A percentile compares a stretch with the other conserved stretches of the same genome.
Evolutionary conservation across 2,888 invertebrate genomes (phyloP).

Genomic region (Dasypolia templi): DNA sequence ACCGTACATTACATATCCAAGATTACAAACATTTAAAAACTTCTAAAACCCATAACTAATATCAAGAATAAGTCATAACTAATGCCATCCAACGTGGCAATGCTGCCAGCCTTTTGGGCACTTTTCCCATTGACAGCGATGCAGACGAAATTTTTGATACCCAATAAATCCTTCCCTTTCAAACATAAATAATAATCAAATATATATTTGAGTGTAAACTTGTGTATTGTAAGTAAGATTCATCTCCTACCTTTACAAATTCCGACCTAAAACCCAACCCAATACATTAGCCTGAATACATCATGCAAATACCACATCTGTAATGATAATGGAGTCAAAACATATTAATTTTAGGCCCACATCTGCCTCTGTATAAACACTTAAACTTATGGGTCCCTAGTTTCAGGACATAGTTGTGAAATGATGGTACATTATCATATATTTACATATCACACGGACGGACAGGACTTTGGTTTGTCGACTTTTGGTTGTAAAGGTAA

Average conservation of each 20-base stretch:
- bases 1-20: too few species aligned
- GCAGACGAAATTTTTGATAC: too few species aligned
- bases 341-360: slow-evolving; percentile 88
- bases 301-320: slow-evolving; percentile 65
- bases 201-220: too few species aligned
- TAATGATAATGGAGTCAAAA: slow-evolving; percentile 84
- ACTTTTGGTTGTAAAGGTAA: slow-evolving; percentile 36
- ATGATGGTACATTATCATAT: slow-evolving; percentile 84
- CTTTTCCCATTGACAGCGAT: too few species aligned
- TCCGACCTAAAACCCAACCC: slow-evolving; percentile 19
- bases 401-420: slow-evolving; percentile 78
- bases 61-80: too few species aligned
- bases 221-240: too few species aligned
- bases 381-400: slow-evolving; percentile 80
- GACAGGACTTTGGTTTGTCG: slow-evolving; percentile 42
- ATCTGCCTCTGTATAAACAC: slow-evolving; percentile 82
- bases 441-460: slow-evolving; percentile 81
- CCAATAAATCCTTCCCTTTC: too few species aligned
- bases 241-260: slow-evolving; percentile 1
- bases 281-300: slow-evolving; percentile 55
- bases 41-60: too few species aligned
- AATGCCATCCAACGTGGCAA: too few species aligned
- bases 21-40: too few species aligned
- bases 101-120: too few species aligned
- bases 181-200: too few species aligned